Percentiles rank a stretch among this genome's conserved stretches.
Conservation (phyloP, 2,888 invertebrate genomes). For the Cheilosia vernalis region DNA sequence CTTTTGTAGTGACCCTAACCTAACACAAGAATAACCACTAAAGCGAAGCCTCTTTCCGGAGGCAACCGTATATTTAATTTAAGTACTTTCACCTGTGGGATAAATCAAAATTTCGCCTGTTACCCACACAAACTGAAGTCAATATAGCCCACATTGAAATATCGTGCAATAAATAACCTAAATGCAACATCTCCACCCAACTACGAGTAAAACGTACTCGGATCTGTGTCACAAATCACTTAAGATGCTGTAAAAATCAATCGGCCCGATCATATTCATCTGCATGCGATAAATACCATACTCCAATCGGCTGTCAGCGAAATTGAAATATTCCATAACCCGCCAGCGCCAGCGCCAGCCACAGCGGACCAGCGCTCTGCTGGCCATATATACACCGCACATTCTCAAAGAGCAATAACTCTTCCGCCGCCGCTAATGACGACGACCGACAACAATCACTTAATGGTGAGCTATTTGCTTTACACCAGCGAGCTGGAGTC, state of each 20-base stretch:
- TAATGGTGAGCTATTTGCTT: conserved; percentile 69
- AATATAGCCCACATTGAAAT: not conserved
- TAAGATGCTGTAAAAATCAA: conserved; percentile 21
- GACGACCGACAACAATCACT: conserved; percentile 71
- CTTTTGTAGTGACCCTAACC: too few species aligned
- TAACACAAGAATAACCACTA: too few species aligned
- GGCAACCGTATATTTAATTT: too few species aligned
- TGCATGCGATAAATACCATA: conserved; percentile 48
- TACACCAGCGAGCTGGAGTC: conserved; percentile 23
- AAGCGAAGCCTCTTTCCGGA: too few species aligned
- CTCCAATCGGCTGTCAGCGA: conserved; percentile 61
- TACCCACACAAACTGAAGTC: too few species aligned
- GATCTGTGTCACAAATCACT: conserved; percentile 56
- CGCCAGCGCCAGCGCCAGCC: conserved; percentile 1
- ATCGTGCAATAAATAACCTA: not conserved
- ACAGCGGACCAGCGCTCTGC: conserved; percentile 3
- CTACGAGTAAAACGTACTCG: not conserved
- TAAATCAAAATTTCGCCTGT: too few species aligned
- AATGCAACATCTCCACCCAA: not conserved
- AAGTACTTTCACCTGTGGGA: too few species aligned
- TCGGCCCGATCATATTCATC: conserved; percentile 35
- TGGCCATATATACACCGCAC: conserved; percentile 5
- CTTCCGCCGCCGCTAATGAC: conserved; percentile 61
- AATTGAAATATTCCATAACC: conserved; percentile 68
- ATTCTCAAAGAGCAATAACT: conserved; percentile 64